phyloP scores from a whole-genome alignment of 2,888 invertebrate genomes.

The Keiferia lycopersicella region DNA sequence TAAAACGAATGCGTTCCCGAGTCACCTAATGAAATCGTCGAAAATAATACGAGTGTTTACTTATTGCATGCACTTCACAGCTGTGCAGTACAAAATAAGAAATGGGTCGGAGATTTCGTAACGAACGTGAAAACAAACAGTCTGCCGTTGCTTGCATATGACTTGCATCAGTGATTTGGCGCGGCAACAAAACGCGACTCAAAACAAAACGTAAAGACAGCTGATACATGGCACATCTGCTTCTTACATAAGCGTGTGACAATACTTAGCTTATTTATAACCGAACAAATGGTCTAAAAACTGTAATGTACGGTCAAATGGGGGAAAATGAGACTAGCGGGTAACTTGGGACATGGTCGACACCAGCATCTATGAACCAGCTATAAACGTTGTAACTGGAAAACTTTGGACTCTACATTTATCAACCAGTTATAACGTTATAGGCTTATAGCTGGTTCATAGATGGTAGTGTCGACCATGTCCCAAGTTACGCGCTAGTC shows the following conservation, averaged over 20 bases:
- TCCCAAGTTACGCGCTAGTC: too few species aligned
- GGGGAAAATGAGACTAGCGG: too few species aligned
- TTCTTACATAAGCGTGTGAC: background rate
- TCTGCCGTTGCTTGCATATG: constrained; percentile 10
- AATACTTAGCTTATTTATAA: background rate
- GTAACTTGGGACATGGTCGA: too few species aligned
- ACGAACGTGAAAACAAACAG: constrained; percentile 19
- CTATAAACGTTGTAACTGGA: too few species aligned
- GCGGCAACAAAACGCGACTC: constrained; percentile 7
- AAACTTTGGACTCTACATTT: too few species aligned
- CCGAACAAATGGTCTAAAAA: background rate
- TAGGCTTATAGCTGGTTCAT: too few species aligned
- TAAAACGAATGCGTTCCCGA: background rate
- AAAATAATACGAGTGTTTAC: constrained; percentile 18
- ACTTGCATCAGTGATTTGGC: constrained; percentile 16
- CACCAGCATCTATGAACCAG: too few species aligned
- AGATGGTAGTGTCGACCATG: too few species aligned
- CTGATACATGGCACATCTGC: background rate
- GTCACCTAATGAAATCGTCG: background rate
- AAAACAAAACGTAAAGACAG: constrained; percentile 7
- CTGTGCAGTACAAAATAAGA: constrained; percentile 22
- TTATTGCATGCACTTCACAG: constrained; percentile 20
- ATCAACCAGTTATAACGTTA: too few species aligned
- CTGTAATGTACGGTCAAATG: too few species aligned
- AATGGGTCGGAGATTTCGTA: constrained; percentile 16